phyloP scores from a whole-genome alignment of 1,140 invertebrate species.

The Macrosteles quadrilineatus region DNA sequence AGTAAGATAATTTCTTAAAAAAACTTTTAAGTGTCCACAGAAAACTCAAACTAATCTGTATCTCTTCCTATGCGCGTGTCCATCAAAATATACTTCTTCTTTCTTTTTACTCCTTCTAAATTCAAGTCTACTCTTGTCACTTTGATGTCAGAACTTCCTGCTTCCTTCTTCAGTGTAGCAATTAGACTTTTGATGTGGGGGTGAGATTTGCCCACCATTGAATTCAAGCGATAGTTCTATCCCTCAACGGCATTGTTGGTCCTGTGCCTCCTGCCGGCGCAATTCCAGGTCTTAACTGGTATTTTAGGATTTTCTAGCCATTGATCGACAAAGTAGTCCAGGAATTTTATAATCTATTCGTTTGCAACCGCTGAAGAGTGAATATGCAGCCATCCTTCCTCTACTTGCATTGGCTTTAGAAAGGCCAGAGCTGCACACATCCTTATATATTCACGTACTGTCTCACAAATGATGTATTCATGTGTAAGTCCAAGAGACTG shows the following conservation, averaged over 20 bases:
- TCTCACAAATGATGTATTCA: conserved; percentile 20
- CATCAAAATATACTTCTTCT: too few relatives aligned
- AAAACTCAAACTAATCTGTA: too few relatives aligned
- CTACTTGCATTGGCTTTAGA: conserved; percentile 22
- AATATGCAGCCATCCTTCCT: conserved; percentile 18
- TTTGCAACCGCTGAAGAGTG: neutral
- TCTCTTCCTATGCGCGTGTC: too few relatives aligned
- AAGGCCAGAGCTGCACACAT: conserved; percentile 31
- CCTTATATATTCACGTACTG: conserved; percentile 2
- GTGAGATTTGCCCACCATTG: neutral
- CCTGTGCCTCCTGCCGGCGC: neutral
- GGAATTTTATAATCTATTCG: neutral
- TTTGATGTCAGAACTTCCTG: too few relatives aligned
- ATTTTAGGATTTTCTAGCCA: neutral
- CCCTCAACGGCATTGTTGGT: neutral
- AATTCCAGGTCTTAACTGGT: neutral
- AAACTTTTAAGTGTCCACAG: too few relatives aligned
- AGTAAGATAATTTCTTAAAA: too few relatives aligned
- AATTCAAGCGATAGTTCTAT: neutral
- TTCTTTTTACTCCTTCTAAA: too few relatives aligned
- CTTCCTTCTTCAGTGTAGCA: neutral
- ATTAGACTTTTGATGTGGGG: neutral
- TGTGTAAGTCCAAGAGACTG: conserved; percentile 10
- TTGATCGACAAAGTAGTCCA: neutral
- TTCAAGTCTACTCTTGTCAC: too few relatives aligned